Evolutionary conservation across 2,797 vertebrate genomes (phyloP).

Genomic region (Hippocampus kuda): DNA sequence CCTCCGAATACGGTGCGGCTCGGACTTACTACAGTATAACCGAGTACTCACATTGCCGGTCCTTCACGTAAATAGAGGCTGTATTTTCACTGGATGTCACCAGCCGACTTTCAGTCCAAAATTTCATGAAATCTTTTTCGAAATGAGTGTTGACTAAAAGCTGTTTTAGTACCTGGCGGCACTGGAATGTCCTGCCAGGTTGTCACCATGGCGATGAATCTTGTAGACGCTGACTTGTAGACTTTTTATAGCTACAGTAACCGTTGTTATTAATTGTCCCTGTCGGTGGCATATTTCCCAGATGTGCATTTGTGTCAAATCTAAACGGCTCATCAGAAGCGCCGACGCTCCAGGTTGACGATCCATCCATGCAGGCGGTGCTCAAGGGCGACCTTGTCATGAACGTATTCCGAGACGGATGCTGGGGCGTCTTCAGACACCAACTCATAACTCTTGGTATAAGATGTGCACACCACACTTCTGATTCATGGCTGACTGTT

Average conservation of each 20-base stretch:
- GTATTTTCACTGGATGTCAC: too few relatives aligned
- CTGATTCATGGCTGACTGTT: neutral
- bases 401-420: slow-evolving; percentile 84
- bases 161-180: too few relatives aligned
- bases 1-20: slow-evolving; percentile 76
- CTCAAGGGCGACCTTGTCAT: slow-evolving; percentile 75
- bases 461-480: neutral
- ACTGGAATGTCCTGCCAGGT: neutral
- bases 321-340: slow-evolving; percentile 56
- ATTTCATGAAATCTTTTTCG: too few relatives aligned
- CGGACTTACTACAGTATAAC: neutral
- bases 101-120: too few relatives aligned
- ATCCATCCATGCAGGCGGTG: slow-evolving; percentile 65
- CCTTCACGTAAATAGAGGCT: too few relatives aligned
- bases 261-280: neutral
- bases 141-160: too few relatives aligned
- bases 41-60: too few relatives aligned
- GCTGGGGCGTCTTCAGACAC: slow-evolving; percentile 88
- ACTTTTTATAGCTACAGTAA: neutral
- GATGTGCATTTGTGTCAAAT: slow-evolving; percentile 84
- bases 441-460: slow-evolving; percentile 68
- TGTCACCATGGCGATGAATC: neutral
- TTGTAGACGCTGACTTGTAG: too few relatives aligned
- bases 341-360: slow-evolving; percentile 52
- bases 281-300: slow-evolving; percentile 34